Percentiles rank a stretch among this genome's conserved stretches.
Evolutionary conservation across 2,113 vertebrate species (phyloP).

Genomic region (Salvelinus alpinus): DNA sequence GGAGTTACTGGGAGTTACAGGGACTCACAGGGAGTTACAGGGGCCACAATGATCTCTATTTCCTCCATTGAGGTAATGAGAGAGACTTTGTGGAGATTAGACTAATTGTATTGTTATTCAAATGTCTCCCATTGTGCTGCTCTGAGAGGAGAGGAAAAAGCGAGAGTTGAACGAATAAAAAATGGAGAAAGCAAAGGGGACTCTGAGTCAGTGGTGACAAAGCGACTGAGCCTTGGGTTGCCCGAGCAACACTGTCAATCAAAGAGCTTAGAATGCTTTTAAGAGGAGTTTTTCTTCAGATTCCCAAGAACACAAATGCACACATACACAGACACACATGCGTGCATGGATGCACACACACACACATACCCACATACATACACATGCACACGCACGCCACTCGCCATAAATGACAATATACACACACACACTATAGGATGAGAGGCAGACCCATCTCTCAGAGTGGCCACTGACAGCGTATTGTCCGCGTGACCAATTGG

Average conservation of each 20-base stretch:
- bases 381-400: not conserved
- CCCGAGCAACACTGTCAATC: conserved; percentile 58
- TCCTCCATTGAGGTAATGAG: conserved; percentile 39
- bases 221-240: conserved; percentile 35
- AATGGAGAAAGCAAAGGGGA: conserved; percentile 25
- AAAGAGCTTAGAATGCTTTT: conserved; percentile 27
- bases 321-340: not conserved
- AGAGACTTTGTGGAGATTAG: conserved; percentile 25
- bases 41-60: conserved; percentile 13
- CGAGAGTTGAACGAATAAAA: conserved; percentile 1
- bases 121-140: conserved; percentile 51
- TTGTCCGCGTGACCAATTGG: conserved; percentile 52
- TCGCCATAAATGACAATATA: not conserved
- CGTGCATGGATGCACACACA: not conserved
- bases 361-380: not conserved
- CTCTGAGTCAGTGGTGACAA: conserved; percentile 31
- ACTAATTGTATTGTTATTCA: conserved; percentile 46
- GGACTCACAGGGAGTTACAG: conserved; percentile 33
- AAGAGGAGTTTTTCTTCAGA: not conserved
- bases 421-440: not conserved
- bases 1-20: too few species aligned
- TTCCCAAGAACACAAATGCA: not conserved
- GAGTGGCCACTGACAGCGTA: conserved; percentile 33
- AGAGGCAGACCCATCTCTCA: not conserved
- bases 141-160: conserved; percentile 40